Percentiles rank a stretch among this genome's conserved stretches.
Evolutionary conservation across 23 tunicate species (phyloP).

Genomic region (Trididemnum miniatum): DNA sequence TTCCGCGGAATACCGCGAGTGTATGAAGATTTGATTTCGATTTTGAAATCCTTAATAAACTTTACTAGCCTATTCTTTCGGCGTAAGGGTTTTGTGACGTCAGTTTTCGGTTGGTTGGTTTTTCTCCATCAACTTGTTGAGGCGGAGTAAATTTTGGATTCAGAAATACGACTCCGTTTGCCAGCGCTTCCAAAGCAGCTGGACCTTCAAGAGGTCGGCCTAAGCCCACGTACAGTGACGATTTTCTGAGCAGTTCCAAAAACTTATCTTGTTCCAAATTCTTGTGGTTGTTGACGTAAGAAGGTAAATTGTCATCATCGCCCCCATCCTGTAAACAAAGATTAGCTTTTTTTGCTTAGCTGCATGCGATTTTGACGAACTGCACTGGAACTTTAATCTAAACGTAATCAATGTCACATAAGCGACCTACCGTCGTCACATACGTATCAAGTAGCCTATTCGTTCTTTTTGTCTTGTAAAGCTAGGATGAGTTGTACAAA

Average conservation of each 20-base stretch:
- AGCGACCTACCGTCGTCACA: no score
- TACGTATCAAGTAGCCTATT: no score
- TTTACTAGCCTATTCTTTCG: conserved; percentile 58
- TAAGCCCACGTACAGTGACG: conserved; percentile 74
- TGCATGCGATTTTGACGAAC: no score
- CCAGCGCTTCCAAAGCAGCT: conserved; percentile 91
- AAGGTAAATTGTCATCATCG: conserved; percentile 25
- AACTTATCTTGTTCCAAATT: conserved; percentile 58
- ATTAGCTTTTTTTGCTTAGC: no score
- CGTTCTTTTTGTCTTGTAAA: no score
- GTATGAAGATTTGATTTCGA: no score
- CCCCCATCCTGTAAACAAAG: neutral
- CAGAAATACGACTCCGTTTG: conserved; percentile 80
- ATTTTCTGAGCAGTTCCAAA: conserved; percentile 40
- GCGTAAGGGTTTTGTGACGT: conserved; percentile 93
- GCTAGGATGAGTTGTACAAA: no score
- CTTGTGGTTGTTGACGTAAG: conserved; percentile 81
- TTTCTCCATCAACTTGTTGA: conserved; percentile 28
- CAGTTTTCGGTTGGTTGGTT: conserved; percentile 75
- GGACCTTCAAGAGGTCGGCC: conserved; percentile 95
- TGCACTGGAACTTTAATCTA: no score
- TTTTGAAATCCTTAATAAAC: no score
- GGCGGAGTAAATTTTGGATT: conserved; percentile 80
- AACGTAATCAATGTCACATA: no score
- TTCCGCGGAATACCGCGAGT: no score